Percentiles rank a stretch among this genome's conserved stretches.
Evolutionary conservation across 2,888 invertebrate genomes (phyloP).

Genomic region (Ceraclea dissimilis): DNA sequence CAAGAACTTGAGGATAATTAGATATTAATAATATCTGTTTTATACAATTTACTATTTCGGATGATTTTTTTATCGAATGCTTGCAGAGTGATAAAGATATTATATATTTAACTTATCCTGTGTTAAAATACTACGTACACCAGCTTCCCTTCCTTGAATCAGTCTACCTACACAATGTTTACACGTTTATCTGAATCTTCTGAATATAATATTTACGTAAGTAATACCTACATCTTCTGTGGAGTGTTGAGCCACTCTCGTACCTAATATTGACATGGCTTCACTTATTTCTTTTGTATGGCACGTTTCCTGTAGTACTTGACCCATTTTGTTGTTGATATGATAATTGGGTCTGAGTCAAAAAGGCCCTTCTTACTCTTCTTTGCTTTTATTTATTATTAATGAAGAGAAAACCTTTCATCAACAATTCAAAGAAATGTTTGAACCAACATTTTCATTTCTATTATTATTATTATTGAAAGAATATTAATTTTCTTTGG

Average conservation of each 20-base stretch:
- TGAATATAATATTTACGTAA: no score
- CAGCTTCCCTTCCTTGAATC: no score
- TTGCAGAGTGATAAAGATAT: no score
- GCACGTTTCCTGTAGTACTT: not conserved
- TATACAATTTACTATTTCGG: no score
- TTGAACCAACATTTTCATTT: not conserved
- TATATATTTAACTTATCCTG: no score
- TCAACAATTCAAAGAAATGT: conserved; percentile 2
- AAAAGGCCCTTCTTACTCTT: not conserved
- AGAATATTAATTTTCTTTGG: conserved; percentile 1
- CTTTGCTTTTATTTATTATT: not conserved
- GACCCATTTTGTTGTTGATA: not conserved
- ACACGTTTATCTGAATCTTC: no score
- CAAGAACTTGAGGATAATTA: no score
- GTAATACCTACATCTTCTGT: not conserved
- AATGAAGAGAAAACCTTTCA: conserved; percentile 1
- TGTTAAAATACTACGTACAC: no score
- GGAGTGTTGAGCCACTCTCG: not conserved
- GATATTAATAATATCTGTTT: no score
- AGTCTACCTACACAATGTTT: no score
- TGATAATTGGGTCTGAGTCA: not conserved
- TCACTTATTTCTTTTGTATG: not conserved
- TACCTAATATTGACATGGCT: not conserved
- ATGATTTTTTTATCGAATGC: no score
- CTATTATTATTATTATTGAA: not conserved